phyloP scores from a whole-genome alignment of 2,888 invertebrate genomes.

The Stictocephala bisonia region DNA sequence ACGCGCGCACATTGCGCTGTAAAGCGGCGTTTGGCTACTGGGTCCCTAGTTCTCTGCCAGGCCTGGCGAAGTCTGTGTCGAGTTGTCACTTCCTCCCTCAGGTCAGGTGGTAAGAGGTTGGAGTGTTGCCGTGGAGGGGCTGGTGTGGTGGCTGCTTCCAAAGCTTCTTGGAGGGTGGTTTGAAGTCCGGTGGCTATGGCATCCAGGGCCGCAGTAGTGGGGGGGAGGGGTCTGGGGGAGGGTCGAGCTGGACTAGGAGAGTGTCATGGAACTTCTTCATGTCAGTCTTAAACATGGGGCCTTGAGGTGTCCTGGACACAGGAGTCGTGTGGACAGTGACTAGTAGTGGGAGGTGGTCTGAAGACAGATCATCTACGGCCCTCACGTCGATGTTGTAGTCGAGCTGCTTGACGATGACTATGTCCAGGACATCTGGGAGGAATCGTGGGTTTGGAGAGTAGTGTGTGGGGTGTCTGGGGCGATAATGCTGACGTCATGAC shows the following conservation, averaged over 20 bases:
- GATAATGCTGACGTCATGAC: neutral
- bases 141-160: neutral
- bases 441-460: neutral
- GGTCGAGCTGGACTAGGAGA: too few species aligned
- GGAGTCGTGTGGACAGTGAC: too few species aligned
- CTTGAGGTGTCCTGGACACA: too few species aligned
- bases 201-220: neutral
- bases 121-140: neutral
- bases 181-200: neutral
- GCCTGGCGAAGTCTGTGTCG: neutral
- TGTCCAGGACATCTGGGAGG: conserved; percentile 6
- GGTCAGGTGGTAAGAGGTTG: neutral
- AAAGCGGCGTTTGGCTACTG: too few species aligned
- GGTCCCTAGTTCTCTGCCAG: neutral
- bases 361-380: conserved; percentile 23
- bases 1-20: too few species aligned
- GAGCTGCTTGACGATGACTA: neutral
- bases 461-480: neutral
- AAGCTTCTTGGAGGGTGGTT: neutral
- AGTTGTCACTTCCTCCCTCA: neutral
- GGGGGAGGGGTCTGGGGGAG: neutral
- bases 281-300: too few species aligned
- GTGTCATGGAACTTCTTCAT: too few species aligned
- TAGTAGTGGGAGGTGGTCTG: conserved; percentile 35
- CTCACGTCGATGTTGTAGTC: neutral